phyloP scores from a whole-genome alignment of 2,888 invertebrate species.

The Aquatica leii region DNA sequence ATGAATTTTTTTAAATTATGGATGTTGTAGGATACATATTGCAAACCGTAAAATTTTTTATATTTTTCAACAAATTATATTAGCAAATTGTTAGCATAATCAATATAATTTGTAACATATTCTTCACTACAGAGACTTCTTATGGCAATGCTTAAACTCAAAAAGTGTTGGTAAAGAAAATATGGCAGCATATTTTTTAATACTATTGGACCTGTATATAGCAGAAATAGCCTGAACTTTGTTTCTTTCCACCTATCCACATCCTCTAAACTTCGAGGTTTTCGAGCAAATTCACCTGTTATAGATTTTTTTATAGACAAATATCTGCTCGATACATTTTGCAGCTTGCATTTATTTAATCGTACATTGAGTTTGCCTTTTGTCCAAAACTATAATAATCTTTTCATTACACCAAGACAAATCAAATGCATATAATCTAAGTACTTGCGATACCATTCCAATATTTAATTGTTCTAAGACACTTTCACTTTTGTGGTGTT shows the following conservation, averaged over 20 bases:
- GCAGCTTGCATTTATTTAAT: slow-evolving; percentile 9
- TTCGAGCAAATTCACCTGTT: background rate
- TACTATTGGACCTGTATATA: background rate
- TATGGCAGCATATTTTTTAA: background rate
- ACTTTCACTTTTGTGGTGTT: slow-evolving; percentile 41
- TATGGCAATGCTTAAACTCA: background rate
- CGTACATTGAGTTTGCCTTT: slow-evolving; percentile 27
- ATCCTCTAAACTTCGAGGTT: background rate
- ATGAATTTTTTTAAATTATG: background rate
- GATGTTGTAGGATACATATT: background rate
- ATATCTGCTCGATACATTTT: background rate
- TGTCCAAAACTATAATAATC: slow-evolving; percentile 39
- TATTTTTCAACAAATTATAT: background rate
- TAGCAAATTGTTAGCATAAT: background rate
- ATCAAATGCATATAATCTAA: slow-evolving; percentile 46
- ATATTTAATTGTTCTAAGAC: slow-evolving; percentile 38
- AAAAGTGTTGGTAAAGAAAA: background rate
- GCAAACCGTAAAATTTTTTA: background rate
- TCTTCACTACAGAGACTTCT: background rate
- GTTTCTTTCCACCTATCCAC: background rate
- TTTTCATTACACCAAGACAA: slow-evolving; percentile 45
- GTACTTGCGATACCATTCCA: slow-evolving; percentile 43
- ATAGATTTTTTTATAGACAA: background rate
- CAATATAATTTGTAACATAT: background rate
- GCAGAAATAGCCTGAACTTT: background rate